phyloP scores from a whole-genome alignment of 2,888 invertebrate genomes.

The Caenorhabditis sp. region DNA sequence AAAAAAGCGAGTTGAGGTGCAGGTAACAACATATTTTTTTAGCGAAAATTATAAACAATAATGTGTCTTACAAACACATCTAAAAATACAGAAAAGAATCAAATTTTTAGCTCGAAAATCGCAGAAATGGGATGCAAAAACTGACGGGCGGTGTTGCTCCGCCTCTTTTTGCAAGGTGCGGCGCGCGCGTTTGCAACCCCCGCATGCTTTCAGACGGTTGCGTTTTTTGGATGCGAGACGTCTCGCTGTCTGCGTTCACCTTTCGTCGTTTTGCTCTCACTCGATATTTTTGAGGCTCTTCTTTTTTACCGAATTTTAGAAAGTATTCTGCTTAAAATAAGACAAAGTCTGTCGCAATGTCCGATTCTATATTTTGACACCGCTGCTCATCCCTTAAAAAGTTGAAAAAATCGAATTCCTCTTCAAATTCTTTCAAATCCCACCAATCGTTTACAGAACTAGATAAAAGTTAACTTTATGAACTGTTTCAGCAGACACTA shows the following conservation, averaged over 20 bases:
- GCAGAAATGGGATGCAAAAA: constrained; percentile 34
- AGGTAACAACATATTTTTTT: neutral
- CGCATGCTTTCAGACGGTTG: constrained; percentile 17
- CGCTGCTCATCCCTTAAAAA: too few species aligned
- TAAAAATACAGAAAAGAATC: constrained; percentile 3
- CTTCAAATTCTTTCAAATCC: too few species aligned
- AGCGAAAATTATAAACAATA: too few species aligned
- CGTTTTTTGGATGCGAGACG: neutral
- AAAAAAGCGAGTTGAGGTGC: neutral
- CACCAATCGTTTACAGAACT: too few species aligned
- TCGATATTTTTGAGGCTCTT: neutral
- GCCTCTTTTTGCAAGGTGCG: constrained; percentile 46
- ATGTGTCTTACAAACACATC: too few species aligned
- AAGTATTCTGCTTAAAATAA: too few species aligned
- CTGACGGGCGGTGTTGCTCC: constrained; percentile 59
- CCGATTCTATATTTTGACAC: too few species aligned
- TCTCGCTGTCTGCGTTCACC: neutral
- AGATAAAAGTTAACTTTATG: too few species aligned
- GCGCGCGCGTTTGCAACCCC: constrained; percentile 29
- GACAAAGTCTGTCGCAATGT: neutral
- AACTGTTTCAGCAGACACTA: too few species aligned
- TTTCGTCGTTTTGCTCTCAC: neutral
- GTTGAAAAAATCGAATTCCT: too few species aligned
- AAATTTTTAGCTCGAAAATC: constrained; percentile 18
- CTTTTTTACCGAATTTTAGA: neutral